phyloP scores from a whole-genome alignment of 2,113 vertebrate species.

The Crotalus horridus region DNA sequence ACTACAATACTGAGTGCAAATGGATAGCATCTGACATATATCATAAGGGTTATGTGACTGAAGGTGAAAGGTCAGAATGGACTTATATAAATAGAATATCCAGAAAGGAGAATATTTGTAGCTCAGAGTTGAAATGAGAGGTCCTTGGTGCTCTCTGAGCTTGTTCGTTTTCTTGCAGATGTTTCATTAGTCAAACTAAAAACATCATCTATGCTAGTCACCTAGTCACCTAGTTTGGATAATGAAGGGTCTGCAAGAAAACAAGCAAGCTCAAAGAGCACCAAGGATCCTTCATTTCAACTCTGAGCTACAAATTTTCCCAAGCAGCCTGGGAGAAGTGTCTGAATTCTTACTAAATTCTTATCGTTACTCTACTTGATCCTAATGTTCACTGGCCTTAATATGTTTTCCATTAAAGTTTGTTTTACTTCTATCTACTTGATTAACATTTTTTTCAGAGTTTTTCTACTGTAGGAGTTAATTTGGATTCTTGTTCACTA shows the following conservation, averaged over 20 bases:
- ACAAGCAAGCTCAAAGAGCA: background rate
- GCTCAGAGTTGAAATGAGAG: background rate
- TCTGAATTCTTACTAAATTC: background rate
- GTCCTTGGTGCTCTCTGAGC: background rate
- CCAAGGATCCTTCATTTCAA: background rate
- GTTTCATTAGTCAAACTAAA: background rate
- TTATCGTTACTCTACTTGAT: background rate
- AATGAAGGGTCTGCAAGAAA: background rate
- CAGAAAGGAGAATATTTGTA: background rate
- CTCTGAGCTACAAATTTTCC: background rate
- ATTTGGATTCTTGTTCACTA: background rate
- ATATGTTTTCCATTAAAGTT: background rate
- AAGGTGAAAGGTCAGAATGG: background rate
- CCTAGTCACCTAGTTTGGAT: background rate
- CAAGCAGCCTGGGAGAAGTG: background rate
- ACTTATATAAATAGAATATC: background rate
- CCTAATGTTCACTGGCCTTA: background rate
- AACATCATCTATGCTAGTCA: background rate
- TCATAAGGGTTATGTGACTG: background rate
- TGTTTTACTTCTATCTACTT: background rate
- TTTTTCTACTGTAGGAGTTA: background rate
- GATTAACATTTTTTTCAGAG: background rate
- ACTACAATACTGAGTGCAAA: background rate
- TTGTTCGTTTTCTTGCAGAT: background rate
- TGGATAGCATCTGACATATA: background rate